Base-by-base conservation (phyloP, 2,797 vertebrate genomes). In the Coregonus suidteri region DNA sequence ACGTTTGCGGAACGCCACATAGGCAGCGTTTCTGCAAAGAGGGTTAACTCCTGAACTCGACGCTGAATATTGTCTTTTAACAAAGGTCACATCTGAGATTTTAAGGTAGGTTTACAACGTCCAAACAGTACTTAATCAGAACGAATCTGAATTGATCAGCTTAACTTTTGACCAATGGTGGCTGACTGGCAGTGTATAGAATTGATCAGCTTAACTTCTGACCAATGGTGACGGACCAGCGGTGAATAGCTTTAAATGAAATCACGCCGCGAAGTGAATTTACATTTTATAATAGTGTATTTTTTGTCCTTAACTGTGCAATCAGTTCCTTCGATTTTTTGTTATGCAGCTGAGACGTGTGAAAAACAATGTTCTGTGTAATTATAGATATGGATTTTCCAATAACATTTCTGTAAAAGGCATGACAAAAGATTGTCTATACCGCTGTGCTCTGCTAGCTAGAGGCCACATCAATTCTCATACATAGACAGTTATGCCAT, bases 341-440 rank as follows among this genome's bases (percentile, higher is more conserved):
- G 65, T 71, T 56, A 47, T 73, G 71, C 35, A 78, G 78, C 37
- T 77, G 59, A 75, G 75, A 83, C 13, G 41, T 77, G 71, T 82
- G 52, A 76, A 51, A 35, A 69, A 78, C 68, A 79, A 80, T 71
- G 52, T 77, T 81, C 77, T 73, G 52, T 84, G 79, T 80, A 87
- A 86, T 87, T 86, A 87, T 79, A 86, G 78, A 88, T 88, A 88
- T 84, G 80, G 71, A 75, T 84, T 91, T 88, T 85, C 80, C 86
- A 88, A 70, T 88, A 86, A 86, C 79, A 88, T 76, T 76, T 78
- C 64, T 79, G 75, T 74, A 78, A 78, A 81, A 81, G 64, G 66
- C 80, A 65, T 84, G 81, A 76, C 54, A 47, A 35, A 65, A 84
- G 80, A 83, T 88, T 75, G 79, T 41, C 68, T 71, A 1, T 71